phyloP scores from a whole-genome alignment of 1,140 invertebrate species.

The Scaptomyza pallida region DNA sequence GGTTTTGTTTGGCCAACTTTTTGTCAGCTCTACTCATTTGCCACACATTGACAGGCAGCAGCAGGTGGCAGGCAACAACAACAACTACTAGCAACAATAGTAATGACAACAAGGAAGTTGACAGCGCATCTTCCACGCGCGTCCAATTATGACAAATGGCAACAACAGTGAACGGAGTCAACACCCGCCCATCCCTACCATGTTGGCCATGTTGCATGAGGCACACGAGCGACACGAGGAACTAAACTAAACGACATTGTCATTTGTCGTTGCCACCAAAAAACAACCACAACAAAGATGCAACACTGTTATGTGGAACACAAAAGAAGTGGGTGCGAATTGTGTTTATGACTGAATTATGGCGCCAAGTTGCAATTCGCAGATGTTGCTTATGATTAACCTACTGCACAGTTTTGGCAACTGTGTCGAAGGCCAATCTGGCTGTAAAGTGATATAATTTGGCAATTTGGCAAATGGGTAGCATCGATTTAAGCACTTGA shows the following conservation, averaged over 20 bases:
- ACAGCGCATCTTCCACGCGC: slow-evolving; percentile 72
- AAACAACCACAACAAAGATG: slow-evolving; percentile 13
- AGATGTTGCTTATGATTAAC: slow-evolving; percentile 11
- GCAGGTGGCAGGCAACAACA: slow-evolving; percentile 29
- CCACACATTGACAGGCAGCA: slow-evolving; percentile 48
- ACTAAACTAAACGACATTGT: slow-evolving; percentile 69
- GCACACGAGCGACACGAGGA: slow-evolving; percentile 50
- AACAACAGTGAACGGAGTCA: slow-evolving; percentile 32
- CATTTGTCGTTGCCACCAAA: slow-evolving; percentile 57
- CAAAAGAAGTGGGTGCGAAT: slow-evolving; percentile 13
- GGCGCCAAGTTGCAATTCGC: slow-evolving; percentile 35
- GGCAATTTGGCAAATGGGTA: slow-evolving; percentile 37
- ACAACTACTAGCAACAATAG: slow-evolving; percentile 26
- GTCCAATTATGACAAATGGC: slow-evolving; percentile 75
- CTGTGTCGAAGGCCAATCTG: slow-evolving; percentile 16
- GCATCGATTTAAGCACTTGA: slow-evolving; percentile 25
- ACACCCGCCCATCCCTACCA: background rate
- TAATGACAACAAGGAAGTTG: slow-evolving; percentile 74
- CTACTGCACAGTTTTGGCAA: slow-evolving; percentile 15
- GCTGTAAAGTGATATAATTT: slow-evolving; percentile 46
- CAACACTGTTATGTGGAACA: slow-evolving; percentile 59
- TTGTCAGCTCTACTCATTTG: slow-evolving; percentile 50
- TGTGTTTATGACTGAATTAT: slow-evolving; percentile 42
- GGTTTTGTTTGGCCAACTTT: slow-evolving; percentile 46
- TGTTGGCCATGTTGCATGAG: slow-evolving; percentile 36